A percentile compares a stretch with the other conserved stretches of the same genome.
Evolutionary conservation across 2,888 invertebrate genomes (phyloP).

Genomic region (Ormyrus labotus): DNA sequence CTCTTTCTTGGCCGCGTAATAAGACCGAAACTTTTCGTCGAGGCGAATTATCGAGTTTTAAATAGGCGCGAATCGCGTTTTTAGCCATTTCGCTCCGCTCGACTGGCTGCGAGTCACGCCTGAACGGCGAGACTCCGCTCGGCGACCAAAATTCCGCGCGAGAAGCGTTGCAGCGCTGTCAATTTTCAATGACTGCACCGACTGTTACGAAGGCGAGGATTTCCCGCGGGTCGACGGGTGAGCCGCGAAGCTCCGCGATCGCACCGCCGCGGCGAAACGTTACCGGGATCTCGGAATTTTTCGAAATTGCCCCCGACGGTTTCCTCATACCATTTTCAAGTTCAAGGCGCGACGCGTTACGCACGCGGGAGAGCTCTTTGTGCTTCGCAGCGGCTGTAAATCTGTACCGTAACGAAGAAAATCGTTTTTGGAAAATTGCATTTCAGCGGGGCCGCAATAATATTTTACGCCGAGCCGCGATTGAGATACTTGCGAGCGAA

Average conservation of each 20-base stretch:
- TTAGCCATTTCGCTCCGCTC: slow-evolving; percentile 13
- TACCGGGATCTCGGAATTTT: slow-evolving; percentile 5
- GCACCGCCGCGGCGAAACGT: background rate
- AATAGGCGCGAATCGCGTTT: background rate
- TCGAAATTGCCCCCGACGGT: slow-evolving; percentile 13
- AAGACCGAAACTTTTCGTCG: background rate
- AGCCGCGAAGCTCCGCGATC: slow-evolving; percentile 18
- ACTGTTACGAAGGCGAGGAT: background rate
- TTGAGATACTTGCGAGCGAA: slow-evolving; percentile 31
- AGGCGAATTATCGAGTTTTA: slow-evolving; percentile 33
- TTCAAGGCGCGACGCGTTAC: slow-evolving; percentile 10
- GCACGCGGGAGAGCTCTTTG: background rate
- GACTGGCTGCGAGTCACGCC: background rate
- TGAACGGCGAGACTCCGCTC: too few species aligned
- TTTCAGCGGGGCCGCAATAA: slow-evolving; percentile 8
- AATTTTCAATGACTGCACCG: slow-evolving; percentile 25
- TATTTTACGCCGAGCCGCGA: slow-evolving; percentile 24
- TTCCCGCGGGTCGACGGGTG: background rate
- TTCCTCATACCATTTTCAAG: slow-evolving; percentile 19
- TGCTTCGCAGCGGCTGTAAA: slow-evolving; percentile 37
- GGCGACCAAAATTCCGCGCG: too few species aligned
- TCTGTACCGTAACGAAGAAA: slow-evolving; percentile 42
- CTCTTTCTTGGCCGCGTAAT: background rate
- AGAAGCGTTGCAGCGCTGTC: background rate
- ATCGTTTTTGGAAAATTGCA: slow-evolving; percentile 46